Percentiles rank a stretch among this genome's conserved stretches.
These are phyloP conservation scores for Marasmarcha lunaedactyla DNA, from an alignment of 2,888 invertebrate species.

Conservation along the genomic window DNA sequence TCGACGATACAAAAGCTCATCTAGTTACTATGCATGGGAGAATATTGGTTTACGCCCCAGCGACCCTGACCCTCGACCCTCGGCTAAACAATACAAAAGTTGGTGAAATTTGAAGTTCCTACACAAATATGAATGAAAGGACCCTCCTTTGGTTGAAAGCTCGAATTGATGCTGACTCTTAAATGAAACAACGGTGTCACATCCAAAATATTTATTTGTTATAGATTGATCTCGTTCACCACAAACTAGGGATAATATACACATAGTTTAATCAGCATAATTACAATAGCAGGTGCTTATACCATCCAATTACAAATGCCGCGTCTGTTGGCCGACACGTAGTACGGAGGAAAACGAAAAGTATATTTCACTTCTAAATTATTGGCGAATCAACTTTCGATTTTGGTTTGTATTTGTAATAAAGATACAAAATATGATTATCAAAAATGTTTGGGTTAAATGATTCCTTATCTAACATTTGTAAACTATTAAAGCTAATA, in stretches of 20 bases:
- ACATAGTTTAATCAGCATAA: background rate
- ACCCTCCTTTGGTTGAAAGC: too few species aligned
- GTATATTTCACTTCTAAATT: background rate
- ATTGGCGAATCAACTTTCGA: too few species aligned
- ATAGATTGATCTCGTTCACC: background rate
- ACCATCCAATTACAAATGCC: too few species aligned
- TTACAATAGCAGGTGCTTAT: background rate
- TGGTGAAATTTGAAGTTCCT: too few species aligned
- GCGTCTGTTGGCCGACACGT: too few species aligned
- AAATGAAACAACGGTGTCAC: background rate
- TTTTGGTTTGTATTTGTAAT: background rate
- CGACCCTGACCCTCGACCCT: too few species aligned
- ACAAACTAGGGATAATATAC: background rate
- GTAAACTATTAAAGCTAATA: conserved; percentile 65
- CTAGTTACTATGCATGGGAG: too few species aligned
- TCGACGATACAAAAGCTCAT: too few species aligned
- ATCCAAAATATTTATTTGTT: conserved; percentile 1
- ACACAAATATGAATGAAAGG: too few species aligned
- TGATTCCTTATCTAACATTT: background rate
- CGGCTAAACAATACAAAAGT: too few species aligned
- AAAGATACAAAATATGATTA: background rate
- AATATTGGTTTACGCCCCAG: too few species aligned
- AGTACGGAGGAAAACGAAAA: background rate
- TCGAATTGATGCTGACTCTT: too few species aligned
- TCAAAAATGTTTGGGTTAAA: conserved; percentile 12